Evolutionary conservation across 2,888 invertebrate genomes (phyloP), one percentile per base, ranked within the genome.

Genomic region (Poecilus cupreus): DNA sequence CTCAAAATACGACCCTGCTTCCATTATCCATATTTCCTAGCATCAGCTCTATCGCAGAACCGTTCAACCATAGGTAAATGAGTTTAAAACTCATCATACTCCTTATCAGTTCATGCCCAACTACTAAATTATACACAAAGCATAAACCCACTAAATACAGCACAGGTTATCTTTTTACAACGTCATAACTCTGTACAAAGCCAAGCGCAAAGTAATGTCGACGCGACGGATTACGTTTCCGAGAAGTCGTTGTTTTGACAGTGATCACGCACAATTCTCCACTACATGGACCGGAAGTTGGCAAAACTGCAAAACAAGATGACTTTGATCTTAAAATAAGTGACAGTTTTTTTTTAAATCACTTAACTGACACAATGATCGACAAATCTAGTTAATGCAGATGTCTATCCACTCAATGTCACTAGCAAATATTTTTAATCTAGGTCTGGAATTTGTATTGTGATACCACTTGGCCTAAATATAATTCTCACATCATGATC

Each of bases 271-370:
- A n/a, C n/a, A 49, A 32, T 64, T 32, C 24, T 64, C 68, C 10
- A 8, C 18, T 5, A 3, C 68, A 51, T 16, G 49, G 51, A 51
- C 74, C 74, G 74, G 74, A 75, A 75, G 49, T 51, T 75, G 74
- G 74, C 74, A 68, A 64, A 10, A 68, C 20, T 64, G 68, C 68
- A 75, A 75, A 75, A 51, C 51, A 75, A n/a, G 49, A 46, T 51
- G 32, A 75, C 74, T 75, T 75, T 75, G 49, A 75, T 75, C 74
- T 32, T 22, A 75, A 75, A 75, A 75, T 75, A 75, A 72, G 51
- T 51, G n/a, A 32, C 24, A 22, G 22, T 22, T 11, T 22, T 68
- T 32, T 16, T 49, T 24, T 16, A 75, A 51, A 26, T 22, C 51
- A 26, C 24, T 20, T 54, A 54, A 43, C 39, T 68, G 68, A 68